phyloP scores from a whole-genome alignment of 1,140 invertebrate species.

The Cardiocondyla obscurior region DNA sequence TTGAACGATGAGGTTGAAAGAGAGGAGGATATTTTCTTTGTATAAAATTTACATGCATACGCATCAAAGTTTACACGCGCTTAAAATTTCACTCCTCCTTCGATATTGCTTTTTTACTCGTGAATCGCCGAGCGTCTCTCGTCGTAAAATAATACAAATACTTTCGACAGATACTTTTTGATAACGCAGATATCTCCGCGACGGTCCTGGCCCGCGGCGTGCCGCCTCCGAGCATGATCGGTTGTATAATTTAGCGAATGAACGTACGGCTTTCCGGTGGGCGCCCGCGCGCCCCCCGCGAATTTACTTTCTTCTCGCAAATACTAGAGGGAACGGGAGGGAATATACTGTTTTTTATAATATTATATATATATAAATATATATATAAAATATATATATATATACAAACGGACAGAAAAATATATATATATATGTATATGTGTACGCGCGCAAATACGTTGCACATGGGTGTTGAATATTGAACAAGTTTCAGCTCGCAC shows the following conservation, averaged over 20 bases:
- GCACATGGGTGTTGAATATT: conserved; percentile 76
- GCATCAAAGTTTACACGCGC: neutral
- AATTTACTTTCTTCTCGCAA: conserved; percentile 69
- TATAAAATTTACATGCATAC: conserved; percentile 18
- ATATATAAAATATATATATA: conserved; percentile 67
- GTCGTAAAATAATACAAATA: conserved; percentile 17
- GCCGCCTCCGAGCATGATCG: conserved; percentile 55
- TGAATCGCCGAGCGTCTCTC: neutral
- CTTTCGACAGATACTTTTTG: neutral
- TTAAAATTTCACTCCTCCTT: neutral
- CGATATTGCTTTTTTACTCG: neutral
- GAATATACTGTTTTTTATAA: conserved; percentile 71
- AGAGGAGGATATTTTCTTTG: neutral
- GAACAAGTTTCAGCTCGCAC: conserved; percentile 83
- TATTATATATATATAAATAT: conserved; percentile 69
- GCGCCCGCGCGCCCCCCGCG: conserved; percentile 13
- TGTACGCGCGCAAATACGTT: conserved; percentile 67
- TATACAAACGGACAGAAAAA: conserved; percentile 63
- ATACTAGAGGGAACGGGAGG: conserved; percentile 38
- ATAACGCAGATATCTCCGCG: conserved; percentile 1
- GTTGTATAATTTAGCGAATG: conserved; percentile 59
- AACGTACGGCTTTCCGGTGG: conserved; percentile 62
- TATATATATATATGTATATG: conserved; percentile 69
- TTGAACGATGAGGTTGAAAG: neutral
- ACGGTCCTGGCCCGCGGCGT: conserved; percentile 33